Evolutionary conservation across 2,888 invertebrate genomes (phyloP).

Genomic region (Cheilosia soror): DNA sequence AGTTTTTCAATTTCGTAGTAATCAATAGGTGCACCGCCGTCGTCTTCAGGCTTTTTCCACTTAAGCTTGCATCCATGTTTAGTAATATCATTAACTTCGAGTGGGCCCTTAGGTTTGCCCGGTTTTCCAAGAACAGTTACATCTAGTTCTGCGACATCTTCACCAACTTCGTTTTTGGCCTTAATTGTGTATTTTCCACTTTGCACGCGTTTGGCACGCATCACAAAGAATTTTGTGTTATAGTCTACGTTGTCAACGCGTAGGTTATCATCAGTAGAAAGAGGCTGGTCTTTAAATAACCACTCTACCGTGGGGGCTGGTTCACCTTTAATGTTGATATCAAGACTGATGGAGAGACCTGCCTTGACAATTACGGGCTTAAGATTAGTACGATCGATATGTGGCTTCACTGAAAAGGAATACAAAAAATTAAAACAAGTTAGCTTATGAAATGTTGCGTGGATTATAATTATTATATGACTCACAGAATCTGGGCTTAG

Average conservation of each 20-base stretch:
- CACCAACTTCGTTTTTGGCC: constrained; percentile 96
- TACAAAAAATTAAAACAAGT: constrained; percentile 38
- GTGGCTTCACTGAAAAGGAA: constrained; percentile 91
- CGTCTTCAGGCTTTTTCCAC: constrained; percentile 97
- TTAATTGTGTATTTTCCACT: constrained; percentile 95
- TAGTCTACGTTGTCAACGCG: constrained; percentile 94
- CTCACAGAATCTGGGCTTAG: constrained; percentile 94
- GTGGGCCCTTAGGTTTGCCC: constrained; percentile 92
- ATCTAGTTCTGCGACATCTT: constrained; percentile 95
- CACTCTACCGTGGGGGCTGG: constrained; percentile 97
- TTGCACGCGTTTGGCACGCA: constrained; percentile 91
- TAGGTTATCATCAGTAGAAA: constrained; percentile 86
- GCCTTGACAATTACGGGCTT: constrained; percentile 93
- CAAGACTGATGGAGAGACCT: constrained; percentile 93
- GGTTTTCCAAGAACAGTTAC: constrained; percentile 94
- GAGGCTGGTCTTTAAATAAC: constrained; percentile 90
- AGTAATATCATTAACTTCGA: constrained; percentile 94
- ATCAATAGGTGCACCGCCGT: constrained; percentile 96
- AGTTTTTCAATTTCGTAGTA: constrained; percentile 98
- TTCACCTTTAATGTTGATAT: constrained; percentile 96
- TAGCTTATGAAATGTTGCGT: neutral
- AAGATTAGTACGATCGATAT: constrained; percentile 95
- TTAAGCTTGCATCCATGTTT: constrained; percentile 96
- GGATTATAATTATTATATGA: constrained; percentile 77
- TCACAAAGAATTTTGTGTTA: constrained; percentile 94